Percentiles rank a stretch among this genome's conserved stretches.
Evolutionary conservation across 1,140 invertebrate species (phyloP).

Genomic region (Drosophila nigromelanica): DNA sequence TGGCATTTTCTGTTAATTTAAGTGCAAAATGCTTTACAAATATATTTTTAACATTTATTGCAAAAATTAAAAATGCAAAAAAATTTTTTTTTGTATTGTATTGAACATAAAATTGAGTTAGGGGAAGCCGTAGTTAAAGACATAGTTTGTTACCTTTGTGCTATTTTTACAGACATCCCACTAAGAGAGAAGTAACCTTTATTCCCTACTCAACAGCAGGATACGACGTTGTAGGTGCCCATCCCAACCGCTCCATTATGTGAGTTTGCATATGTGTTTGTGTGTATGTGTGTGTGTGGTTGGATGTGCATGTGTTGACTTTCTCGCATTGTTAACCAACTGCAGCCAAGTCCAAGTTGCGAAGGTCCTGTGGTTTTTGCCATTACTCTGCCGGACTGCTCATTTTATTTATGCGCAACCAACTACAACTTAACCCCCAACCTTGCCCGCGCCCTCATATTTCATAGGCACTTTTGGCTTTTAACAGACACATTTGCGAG

Average conservation of each 20-base stretch:
- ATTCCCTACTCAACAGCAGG: no score
- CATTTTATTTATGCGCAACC: slow-evolving; percentile 57
- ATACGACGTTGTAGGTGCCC: slow-evolving; percentile 15
- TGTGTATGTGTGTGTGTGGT: neutral
- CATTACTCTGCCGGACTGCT: slow-evolving; percentile 19
- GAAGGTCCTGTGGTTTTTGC: slow-evolving; percentile 30
- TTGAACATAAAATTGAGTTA: no score
- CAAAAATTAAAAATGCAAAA: no score
- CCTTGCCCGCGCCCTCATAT: slow-evolving; percentile 29
- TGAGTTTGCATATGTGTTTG: slow-evolving; percentile 2
- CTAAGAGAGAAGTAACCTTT: neutral
- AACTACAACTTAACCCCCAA: slow-evolving; percentile 8
- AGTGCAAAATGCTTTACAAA: no score
- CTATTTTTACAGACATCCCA: neutral
- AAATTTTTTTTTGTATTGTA: no score
- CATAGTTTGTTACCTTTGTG: neutral
- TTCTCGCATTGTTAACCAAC: slow-evolving; percentile 44
- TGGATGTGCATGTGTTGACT: slow-evolving; percentile 4
- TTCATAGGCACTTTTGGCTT: slow-evolving; percentile 43
- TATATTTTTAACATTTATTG: no score
- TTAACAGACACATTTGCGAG: slow-evolving; percentile 39
- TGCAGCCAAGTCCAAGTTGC: slow-evolving; percentile 12
- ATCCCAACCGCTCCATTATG: slow-evolving; percentile 50
- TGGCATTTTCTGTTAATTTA: no score
- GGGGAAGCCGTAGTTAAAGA: neutral